phyloP scores from a whole-genome alignment of 1,140 invertebrate species.

The Bombus superbus region DNA sequence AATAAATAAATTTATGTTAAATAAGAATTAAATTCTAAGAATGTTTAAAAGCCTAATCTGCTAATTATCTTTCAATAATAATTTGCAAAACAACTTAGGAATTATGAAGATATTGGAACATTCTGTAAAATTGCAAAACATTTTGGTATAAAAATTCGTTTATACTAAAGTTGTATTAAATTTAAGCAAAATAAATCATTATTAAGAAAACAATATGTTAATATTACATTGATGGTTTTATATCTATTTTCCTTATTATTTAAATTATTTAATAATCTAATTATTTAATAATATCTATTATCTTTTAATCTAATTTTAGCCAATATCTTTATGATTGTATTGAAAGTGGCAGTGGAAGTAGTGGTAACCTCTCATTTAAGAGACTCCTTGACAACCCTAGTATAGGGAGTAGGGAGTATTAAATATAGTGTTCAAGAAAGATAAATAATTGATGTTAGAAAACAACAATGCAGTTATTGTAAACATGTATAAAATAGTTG shows the following conservation, averaged over 20 bases:
- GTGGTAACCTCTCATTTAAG: no score
- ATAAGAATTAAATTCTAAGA: not conserved
- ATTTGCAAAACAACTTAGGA: not conserved
- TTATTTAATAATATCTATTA: no score
- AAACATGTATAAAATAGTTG: not conserved
- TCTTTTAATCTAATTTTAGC: no score
- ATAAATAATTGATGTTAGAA: not conserved
- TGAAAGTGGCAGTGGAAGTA: no score
- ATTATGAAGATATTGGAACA: not conserved
- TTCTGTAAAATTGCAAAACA: not conserved
- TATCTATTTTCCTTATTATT: not conserved
- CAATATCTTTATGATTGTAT: no score
- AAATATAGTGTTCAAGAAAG: not conserved
- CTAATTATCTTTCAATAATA: not conserved
- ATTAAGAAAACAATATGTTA: not conserved
- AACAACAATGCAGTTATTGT: not conserved
- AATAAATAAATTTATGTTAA: not conserved
- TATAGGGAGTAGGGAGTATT: not conserved
- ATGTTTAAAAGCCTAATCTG: not conserved
- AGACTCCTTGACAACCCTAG: not conserved
- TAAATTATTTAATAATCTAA: no score
- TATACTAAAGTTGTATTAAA: not conserved
- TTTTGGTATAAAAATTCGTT: not conserved
- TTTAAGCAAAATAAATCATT: not conserved
- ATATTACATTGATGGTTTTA: not conserved